Base-by-base conservation (phyloP, 1,140 invertebrate genomes). In the Dendroctonus valens region DNA sequence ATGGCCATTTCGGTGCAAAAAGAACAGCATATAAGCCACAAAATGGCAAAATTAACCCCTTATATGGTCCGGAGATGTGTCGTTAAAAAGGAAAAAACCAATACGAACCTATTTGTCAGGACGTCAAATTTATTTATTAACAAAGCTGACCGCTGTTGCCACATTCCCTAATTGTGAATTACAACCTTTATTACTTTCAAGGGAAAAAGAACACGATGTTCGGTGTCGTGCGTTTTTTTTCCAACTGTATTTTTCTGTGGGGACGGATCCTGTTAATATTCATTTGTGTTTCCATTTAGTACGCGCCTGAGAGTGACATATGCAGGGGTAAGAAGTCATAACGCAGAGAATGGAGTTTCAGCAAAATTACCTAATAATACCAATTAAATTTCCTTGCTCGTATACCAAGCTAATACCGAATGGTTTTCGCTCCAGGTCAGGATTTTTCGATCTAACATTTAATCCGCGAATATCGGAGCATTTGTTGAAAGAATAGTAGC, bases 221-320 rank as follows among this genome's bases (percentile, higher is more conserved):
- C 53, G 55, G 64, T 63, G 62, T 59, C 64, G 44, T 55, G 62
- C 65, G 52, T 59, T 68, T 70, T 74, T 74, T 74, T 70, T 70
- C 59, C 69, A 63, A 70, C 26, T 67, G 69, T 59, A 75, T 73
- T 73, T 75, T 73, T 70, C 73, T 73, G 72, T 54, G 68, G 73
- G 73, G 73, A 73, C 67, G 67, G 65, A 75, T 75, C 69, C 72
- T 70, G 73, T 75, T 75, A 73, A 75, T 75, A 73, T 75, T 73
- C 70, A 75, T 75, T 75, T 73, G 64, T 67, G 65, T 63, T 59
- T 59, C n/a, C 63, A 11, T 48, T 60, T 49, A 49, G 3, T 26
- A 3, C 39, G 58, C 8, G 12, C 41, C 8, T 46, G 9, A 9
- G 8, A 7, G 41, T 59, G 57, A 41, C 15, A 38, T 53, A 53